Percentiles rank a stretch among this genome's conserved stretches.
phyloP scores from a whole-genome alignment of 30 jellyfish, hydroid and myxozoan species.

The Mastigias papua region DNA sequence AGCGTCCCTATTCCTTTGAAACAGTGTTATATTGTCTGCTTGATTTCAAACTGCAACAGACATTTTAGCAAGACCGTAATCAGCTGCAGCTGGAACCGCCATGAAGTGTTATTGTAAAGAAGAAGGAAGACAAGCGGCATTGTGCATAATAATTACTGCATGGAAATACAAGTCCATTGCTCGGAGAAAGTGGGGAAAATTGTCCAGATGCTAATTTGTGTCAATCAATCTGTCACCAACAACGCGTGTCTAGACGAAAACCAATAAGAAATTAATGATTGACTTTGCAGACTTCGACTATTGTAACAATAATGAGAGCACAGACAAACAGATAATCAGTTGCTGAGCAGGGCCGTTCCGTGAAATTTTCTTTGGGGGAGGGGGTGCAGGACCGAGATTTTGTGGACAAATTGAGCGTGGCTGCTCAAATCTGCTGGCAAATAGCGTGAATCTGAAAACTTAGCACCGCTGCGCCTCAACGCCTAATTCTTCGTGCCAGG shows the following conservation, averaged over 20 bases:
- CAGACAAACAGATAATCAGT: not conserved
- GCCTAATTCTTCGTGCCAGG: too few species aligned
- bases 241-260: slow-evolving; percentile 8
- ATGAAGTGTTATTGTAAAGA: not conserved
- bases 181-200: not conserved
- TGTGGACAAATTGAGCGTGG: too few species aligned
- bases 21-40: not conserved
- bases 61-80: not conserved
- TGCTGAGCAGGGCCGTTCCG: not conserved
- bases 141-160: not conserved
- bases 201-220: slow-evolving; percentile 27
- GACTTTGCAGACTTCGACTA: not conserved
- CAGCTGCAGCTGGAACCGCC: slow-evolving; percentile 17
- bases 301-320: not conserved
- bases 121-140: not conserved
- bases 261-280: slow-evolving; percentile 22
- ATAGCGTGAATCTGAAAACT: too few species aligned
- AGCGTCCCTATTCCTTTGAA: not conserved
- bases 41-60: not conserved
- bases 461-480: too few species aligned
- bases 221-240: slow-evolving; percentile 30
- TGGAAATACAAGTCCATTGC: not conserved
- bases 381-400: too few species aligned
- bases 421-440: too few species aligned
- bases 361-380: too few species aligned